These are phyloP conservation scores for Lithophane ornitopus DNA, from an alignment of 2,888 invertebrate genomes.

Conservation along the genomic window DNA sequence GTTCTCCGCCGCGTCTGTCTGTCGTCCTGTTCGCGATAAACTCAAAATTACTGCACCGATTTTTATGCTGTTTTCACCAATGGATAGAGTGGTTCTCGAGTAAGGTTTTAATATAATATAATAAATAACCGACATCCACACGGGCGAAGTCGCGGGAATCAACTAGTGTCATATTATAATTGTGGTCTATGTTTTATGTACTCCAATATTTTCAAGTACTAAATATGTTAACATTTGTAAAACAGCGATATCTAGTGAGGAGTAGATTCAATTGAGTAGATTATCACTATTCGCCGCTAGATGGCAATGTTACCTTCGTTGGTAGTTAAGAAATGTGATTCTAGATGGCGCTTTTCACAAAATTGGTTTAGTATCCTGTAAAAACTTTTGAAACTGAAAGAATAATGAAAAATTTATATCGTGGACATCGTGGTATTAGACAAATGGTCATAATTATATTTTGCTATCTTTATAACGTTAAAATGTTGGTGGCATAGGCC, in stretches of 20 bases:
- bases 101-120: too few species aligned
- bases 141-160: too few species aligned
- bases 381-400: not conserved
- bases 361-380: too few species aligned
- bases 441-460: not conserved
- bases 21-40: too few species aligned
- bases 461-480: not conserved
- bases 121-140: too few species aligned
- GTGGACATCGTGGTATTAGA: not conserved
- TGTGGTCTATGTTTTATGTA: not conserved
- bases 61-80: too few species aligned
- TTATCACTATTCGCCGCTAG: conserved; percentile 30
- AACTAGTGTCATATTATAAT: too few species aligned
- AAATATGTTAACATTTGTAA: not conserved
- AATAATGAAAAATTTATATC: not conserved
- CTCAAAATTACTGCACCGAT: too few species aligned
- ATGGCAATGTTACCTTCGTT: not conserved
- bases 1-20: too few species aligned
- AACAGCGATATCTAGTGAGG: conserved; percentile 8
- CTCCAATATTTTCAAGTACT: not conserved
- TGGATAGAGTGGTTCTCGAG: too few species aligned
- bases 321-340: not conserved
- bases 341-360: conserved; percentile 34
- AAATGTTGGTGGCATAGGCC: not conserved
- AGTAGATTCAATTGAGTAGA: not conserved